Evolutionary conservation across 1,140 invertebrate species (phyloP).

Genomic region (Brachionus rotundiformis): DNA sequence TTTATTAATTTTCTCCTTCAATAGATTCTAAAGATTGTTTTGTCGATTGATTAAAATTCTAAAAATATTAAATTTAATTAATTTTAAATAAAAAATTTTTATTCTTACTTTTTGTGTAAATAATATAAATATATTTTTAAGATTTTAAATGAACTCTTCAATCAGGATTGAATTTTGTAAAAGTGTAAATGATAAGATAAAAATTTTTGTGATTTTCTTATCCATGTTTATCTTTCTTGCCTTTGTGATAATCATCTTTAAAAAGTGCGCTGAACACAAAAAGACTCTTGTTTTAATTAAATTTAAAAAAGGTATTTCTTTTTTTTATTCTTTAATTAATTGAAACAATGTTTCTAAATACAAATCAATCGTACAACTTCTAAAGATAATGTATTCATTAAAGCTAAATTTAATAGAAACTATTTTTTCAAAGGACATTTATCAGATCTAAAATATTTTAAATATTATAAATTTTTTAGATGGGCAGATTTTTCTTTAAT

Average conservation of each 20-base stretch:
- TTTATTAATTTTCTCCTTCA: neutral
- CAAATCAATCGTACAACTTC: neutral
- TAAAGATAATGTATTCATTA: neutral
- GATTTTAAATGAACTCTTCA: too few species aligned
- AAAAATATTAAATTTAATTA: neutral
- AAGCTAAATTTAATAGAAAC: neutral
- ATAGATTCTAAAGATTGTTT: neutral
- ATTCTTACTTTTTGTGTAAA: neutral
- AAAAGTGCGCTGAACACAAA: too few species aligned
- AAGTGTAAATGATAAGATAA: too few species aligned
- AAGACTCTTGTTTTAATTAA: too few species aligned
- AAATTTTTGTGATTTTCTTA: too few species aligned
- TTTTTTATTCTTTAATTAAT: too few species aligned
- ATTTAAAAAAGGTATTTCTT: too few species aligned
- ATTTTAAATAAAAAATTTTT: neutral
- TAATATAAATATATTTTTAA: neutral
- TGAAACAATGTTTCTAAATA: neutral
- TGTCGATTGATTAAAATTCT: neutral
- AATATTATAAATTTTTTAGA: too few species aligned
- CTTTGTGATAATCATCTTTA: too few species aligned
- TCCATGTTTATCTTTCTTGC: too few species aligned
- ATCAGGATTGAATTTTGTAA: too few species aligned
- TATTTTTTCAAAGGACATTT: neutral
- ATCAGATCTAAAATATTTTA: neutral
- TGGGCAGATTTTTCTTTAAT: too few species aligned